A percentile compares a stretch with the other conserved stretches of the same genome.
Evolutionary conservation across 2,888 invertebrate genomes (phyloP).

Genomic region (Polylopha cassiicola): DNA sequence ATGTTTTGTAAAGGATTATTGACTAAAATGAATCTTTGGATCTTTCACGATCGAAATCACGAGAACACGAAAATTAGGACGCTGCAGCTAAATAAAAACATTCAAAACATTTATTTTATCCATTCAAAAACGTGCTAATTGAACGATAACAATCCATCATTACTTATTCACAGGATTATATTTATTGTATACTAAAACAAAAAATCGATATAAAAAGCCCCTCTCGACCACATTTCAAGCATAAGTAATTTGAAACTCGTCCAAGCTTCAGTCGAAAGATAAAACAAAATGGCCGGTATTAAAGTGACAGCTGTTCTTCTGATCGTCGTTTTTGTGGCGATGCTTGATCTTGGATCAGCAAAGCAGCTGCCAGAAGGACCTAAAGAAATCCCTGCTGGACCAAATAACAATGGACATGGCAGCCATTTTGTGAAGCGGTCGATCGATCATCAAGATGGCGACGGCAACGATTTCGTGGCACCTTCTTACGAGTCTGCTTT

Average conservation of each 20-base stretch:
- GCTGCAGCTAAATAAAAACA: not conserved
- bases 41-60: too few relatives aligned
- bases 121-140: slow-evolving; percentile 22
- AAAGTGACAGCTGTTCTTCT: slow-evolving; percentile 39
- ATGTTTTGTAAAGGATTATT: too few relatives aligned
- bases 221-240: slow-evolving; percentile 17
- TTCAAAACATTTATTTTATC: slow-evolving; percentile 8
- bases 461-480: slow-evolving; percentile 32
- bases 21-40: too few relatives aligned
- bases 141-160: slow-evolving; percentile 18
- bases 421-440: slow-evolving; percentile 51
- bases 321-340: slow-evolving; percentile 35
- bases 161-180: slow-evolving; percentile 18
- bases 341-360: slow-evolving; percentile 30
- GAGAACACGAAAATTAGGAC: too few relatives aligned
- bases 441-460: slow-evolving; percentile 39
- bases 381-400: not conserved
- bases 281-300: slow-evolving; percentile 39
- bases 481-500: slow-evolving; percentile 40
- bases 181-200: slow-evolving; percentile 32
- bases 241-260: slow-evolving; percentile 14
- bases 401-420: slow-evolving; percentile 2
- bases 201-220: slow-evolving; percentile 24
- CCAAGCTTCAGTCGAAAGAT: not conserved
- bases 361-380: slow-evolving; percentile 17